Percentiles rank a stretch among this genome's conserved stretches.
Conservation (phyloP, 1,140 invertebrate species). For the Bombus confusus region DNA sequence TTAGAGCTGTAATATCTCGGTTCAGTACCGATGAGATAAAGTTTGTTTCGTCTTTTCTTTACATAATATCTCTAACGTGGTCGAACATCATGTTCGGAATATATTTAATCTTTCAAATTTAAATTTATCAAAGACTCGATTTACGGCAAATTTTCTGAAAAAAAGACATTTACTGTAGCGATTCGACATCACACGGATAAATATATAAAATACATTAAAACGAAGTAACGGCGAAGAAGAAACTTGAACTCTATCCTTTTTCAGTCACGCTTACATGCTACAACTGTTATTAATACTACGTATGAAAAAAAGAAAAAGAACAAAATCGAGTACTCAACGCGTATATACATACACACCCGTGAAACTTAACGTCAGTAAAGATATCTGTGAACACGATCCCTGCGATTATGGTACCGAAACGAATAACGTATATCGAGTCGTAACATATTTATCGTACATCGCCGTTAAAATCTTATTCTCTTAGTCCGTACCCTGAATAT, state of each 20-base stretch:
- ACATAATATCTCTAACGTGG: not conserved
- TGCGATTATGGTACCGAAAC: not conserved
- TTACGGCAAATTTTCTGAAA: not conserved
- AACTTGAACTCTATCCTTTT: too few relatives aligned
- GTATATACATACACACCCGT: slow-evolving; percentile 4
- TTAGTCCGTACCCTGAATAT: not conserved
- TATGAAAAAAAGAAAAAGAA: not conserved
- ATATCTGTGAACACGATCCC: not conserved
- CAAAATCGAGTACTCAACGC: not conserved
- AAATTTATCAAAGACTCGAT: not conserved
- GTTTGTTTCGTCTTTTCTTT: not conserved
- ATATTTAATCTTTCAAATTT: not conserved
- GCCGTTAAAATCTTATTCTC: not conserved
- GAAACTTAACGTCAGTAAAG: not conserved
- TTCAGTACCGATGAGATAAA: not conserved
- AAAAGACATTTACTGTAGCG: not conserved
- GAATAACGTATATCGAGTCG: not conserved
- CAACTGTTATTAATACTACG: not conserved
- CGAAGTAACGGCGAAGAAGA: too few relatives aligned
- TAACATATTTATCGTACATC: not conserved
- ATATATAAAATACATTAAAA: not conserved
- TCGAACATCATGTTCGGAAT: not conserved
- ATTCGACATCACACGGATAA: not conserved
- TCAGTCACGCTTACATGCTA: not conserved
- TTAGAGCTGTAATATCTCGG: not conserved